These are phyloP conservation scores for Cynoglossus semilaevis DNA, from an alignment of 2,113 vertebrate genomes.

Conservation along the genomic window DNA sequence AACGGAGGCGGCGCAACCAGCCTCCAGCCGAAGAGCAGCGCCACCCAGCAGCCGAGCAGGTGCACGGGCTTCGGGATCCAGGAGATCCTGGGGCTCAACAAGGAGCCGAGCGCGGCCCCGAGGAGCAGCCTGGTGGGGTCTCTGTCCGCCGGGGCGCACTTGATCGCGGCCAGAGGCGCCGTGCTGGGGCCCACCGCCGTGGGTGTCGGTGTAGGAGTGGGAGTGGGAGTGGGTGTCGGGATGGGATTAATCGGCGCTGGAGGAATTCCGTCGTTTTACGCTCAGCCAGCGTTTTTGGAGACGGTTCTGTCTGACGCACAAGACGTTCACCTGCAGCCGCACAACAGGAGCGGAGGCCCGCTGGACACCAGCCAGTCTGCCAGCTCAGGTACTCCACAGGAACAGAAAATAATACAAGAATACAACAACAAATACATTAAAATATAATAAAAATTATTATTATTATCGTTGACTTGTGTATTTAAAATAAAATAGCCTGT, in stretches of 20 bases:
- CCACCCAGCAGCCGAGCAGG: constrained; percentile 76
- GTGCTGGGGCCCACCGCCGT: constrained; percentile 85
- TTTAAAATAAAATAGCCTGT: too few species aligned
- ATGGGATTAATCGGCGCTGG: constrained; percentile 90
- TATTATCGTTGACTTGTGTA: too few species aligned
- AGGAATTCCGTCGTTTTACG: constrained; percentile 92
- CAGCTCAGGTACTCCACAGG: constrained; percentile 83
- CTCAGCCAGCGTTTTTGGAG: constrained; percentile 91
- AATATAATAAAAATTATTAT: background rate
- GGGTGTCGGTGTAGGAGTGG: constrained; percentile 85
- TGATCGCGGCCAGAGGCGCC: constrained; percentile 85
- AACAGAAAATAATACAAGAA: background rate
- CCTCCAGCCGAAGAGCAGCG: constrained; percentile 68
- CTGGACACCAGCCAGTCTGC: constrained; percentile 88
- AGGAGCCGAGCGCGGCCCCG: constrained; percentile 86
- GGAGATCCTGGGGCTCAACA: constrained; percentile 96
- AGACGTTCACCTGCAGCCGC: constrained; percentile 86
- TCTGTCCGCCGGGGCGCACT: constrained; percentile 84
- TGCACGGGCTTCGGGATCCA: constrained; percentile 98
- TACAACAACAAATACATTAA: background rate
- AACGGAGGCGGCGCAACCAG: constrained; percentile 63
- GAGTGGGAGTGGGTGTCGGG: constrained; percentile 82
- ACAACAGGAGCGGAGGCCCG: constrained; percentile 79
- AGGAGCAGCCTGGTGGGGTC: constrained; percentile 82
- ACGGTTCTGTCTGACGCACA: constrained; percentile 87